Conservation (phyloP, 2,888 invertebrate genomes). For the Cyclophora albipunctata region DNA sequence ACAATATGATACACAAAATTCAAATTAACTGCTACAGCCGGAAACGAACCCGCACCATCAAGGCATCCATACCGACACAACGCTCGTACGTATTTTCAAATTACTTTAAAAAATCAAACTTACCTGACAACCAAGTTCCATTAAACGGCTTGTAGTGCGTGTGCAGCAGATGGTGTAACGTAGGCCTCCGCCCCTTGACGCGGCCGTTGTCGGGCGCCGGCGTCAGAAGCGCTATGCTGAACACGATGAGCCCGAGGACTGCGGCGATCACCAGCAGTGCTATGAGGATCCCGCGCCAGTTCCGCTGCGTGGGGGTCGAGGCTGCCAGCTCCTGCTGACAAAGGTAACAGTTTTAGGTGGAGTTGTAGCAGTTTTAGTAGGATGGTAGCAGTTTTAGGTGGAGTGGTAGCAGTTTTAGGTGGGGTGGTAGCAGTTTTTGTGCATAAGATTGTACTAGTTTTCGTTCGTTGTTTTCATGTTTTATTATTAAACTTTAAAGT, state of each 20-base stretch:
- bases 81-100: too few species aligned
- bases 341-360: neutral
- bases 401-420: too few species aligned
- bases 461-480: too few species aligned
- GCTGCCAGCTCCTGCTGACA: conserved; percentile 89
- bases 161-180: conserved; percentile 79
- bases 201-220: conserved; percentile 84
- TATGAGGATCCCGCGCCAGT: conserved; percentile 96
- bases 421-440: too few species aligned
- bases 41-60: too few species aligned
- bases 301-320: conserved; percentile 88
- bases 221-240: conserved; percentile 92
- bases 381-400: too few species aligned
- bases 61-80: too few species aligned
- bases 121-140: conserved; percentile 74
- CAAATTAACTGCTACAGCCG: too few species aligned
- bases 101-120: conserved; percentile 10
- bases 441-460: too few species aligned
- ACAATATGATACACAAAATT: too few species aligned
- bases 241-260: conserved; percentile 91
- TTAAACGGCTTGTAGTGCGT: conserved; percentile 80
- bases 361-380: too few species aligned
- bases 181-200: conserved; percentile 79
- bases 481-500: too few species aligned
- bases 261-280: conserved; percentile 92